phyloP scores from a whole-genome alignment of 1,140 invertebrate genomes.

The Drosophila pseudoobscura region DNA sequence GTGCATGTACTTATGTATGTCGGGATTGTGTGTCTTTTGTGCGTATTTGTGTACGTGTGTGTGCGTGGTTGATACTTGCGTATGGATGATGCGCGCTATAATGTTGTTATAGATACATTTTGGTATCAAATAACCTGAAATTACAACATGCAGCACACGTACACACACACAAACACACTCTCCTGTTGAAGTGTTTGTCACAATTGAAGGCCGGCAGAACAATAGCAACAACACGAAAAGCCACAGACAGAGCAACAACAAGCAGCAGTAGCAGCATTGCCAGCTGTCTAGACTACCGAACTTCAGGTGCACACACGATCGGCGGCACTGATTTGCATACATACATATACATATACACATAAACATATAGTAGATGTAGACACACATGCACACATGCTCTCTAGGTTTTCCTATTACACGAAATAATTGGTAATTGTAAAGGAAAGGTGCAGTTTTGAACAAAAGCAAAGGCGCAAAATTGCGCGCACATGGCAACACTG shows the following conservation, averaged over 20 bases:
- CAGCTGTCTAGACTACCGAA: conserved; percentile 54
- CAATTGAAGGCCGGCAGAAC: conserved; percentile 71
- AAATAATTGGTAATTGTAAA: conserved; percentile 40
- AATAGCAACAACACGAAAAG: conserved; percentile 29
- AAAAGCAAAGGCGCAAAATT: conserved; percentile 70
- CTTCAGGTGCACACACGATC: conserved; percentile 40
- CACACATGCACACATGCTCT: conserved; percentile 6
- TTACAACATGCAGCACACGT: conserved; percentile 69
- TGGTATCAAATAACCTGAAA: conserved; percentile 82
- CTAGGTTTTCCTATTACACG: conserved; percentile 16
- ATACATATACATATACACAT: background rate
- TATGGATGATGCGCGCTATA: conserved; percentile 77
- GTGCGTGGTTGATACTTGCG: conserved; percentile 39
- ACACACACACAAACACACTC: conserved; percentile 43
- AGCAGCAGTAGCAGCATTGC: conserved; percentile 52
- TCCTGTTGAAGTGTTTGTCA: conserved; percentile 65
- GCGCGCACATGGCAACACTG: conserved; percentile 79
- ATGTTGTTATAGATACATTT: conserved; percentile 81
- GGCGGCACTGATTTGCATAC: conserved; percentile 24
- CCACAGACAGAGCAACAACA: conserved; percentile 31
- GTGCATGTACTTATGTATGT: conserved; percentile 26
- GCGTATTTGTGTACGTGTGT: conserved; percentile 38
- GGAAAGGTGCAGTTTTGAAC: conserved; percentile 40
- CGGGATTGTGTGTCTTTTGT: conserved; percentile 22
- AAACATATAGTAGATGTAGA: too few relatives aligned